Base-by-base conservation (phyloP, 2,888 invertebrate species). In the Amiota minor region DNA sequence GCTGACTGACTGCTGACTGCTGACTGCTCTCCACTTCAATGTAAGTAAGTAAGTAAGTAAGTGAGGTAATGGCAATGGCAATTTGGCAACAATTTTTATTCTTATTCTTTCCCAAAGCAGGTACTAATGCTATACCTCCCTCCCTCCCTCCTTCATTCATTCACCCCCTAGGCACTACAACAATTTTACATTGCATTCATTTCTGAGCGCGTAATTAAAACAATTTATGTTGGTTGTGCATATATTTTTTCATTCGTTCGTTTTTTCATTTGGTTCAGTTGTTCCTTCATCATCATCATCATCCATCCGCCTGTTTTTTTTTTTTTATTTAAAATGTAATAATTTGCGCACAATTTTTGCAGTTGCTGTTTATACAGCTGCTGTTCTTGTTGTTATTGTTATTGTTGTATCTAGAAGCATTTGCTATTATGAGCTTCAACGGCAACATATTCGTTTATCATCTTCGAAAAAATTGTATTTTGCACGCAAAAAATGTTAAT, bases 401-500 rank as follows among this genome's bases (percentile, higher is more conserved):
- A n/a, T 62, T 62, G 14, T 16, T 59, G 59, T 9, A 50, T 23
- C 14, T 47, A 65, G 65, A 20, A 53, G 67, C 67, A 68, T 50
- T 53, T 68, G 50, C 67, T 68, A 53, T 68, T 68, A 68, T 68
- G 50, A 68, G 53, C 53, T 68, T 68, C 67, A 68, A 18, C 20
- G 6, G 11, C 16, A 16, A 59, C 11, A 18, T 59, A 16, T 20
- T 20, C 12, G 53, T 47, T 18, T 35, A 65, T 50, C 67, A 68
- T 68, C 50, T 53, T 68, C 67, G 50, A 68, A 68, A 53, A 49
- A 68, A 35, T 35, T 35, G 35, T 68, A 68, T 86, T 83, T 86
- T 83, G 86, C 83, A 83, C 83, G 83, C 83, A 83, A 83, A 83
- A 83, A 83, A 83, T 83, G 83, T 86, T 83, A 83, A 83, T 83